Evolutionary conservation across 2,797 vertebrate species (phyloP).

Genomic region (Malurus splendens): DNA sequence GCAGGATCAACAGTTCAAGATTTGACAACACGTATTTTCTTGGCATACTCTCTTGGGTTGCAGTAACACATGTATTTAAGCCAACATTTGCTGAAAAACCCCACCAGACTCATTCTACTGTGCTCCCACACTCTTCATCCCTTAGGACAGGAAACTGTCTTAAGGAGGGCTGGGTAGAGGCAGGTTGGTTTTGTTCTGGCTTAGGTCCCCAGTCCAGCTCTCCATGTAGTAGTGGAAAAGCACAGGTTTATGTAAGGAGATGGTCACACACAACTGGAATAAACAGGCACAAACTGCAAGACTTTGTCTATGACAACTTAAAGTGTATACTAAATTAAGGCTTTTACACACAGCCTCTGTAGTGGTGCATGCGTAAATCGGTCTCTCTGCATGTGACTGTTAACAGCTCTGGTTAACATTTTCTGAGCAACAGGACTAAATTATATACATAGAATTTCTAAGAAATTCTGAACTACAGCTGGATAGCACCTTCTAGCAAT

Average conservation of each 20-base stretch:
- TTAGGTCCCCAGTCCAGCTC: neutral
- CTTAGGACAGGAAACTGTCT: neutral
- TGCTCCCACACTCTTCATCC: neutral
- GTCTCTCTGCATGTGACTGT: neutral
- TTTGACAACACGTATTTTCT: neutral
- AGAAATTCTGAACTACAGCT: neutral
- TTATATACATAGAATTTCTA: neutral
- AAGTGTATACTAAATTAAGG: neutral
- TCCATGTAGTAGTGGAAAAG: neutral
- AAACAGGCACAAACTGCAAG: neutral
- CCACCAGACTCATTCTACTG: neutral
- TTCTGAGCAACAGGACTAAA: neutral
- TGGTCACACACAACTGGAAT: neutral
- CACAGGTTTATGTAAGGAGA: neutral
- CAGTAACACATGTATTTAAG: neutral
- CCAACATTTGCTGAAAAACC: neutral
- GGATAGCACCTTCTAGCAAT: neutral
- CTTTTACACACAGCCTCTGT: neutral
- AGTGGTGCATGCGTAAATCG: neutral
- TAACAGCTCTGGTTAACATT: neutral
- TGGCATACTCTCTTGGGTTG: neutral
- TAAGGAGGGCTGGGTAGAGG: neutral
- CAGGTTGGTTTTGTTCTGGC: neutral
- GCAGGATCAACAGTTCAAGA: neutral
- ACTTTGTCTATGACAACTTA: neutral